Evolutionary conservation across 2,797 vertebrate species (phyloP), one percentile per base, ranked within the genome.

Genomic region (Moxostoma hubbsi): DNA sequence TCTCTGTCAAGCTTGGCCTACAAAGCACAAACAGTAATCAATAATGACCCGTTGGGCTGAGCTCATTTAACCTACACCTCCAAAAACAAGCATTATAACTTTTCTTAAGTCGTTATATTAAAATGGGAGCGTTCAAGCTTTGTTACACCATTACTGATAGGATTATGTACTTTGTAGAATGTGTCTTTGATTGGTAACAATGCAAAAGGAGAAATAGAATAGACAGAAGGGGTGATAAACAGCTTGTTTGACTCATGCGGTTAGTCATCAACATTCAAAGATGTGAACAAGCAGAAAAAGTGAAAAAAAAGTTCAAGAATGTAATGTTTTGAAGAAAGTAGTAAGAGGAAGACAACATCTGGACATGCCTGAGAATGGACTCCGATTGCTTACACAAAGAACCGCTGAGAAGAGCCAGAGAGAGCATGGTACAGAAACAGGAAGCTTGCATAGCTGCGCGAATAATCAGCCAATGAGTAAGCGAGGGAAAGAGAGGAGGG

Each of bases 351-450:
- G 54, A 76, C 55, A 61, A 50, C 11, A 73, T 53, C 75, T 77
- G 58, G 78, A 82, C 81, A 79, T 81, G 83, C 68, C 78, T 64
- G 76, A 82, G 64, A 77, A 86, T 55, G 55, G 66, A 78, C 72
- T 63, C 67, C 57, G 80, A 79, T 79, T 75, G 73, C 78, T 82
- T 78, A 77, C 85, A 86, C 85, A 86, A 84, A 86, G 86, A 83
- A 65, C 80, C 61, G 78, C 88, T 84, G 89, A 91, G 92, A 89
- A 91, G 75, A 88, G 83, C 80, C 83, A 86, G 80, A 81, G 71
- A 46, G 58, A 79, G 84, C 83, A 80, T 73, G 61, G 79, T 70
- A 86, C 89, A 90, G 90, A 91, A 92, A 88, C 81, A 89, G 92
- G 90, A 93, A 93, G 90, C 87, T 74, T 65, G 81, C 81, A 83